phyloP scores from a whole-genome alignment of 2,888 invertebrate species.

The Phyllotreta cruciferae region DNA sequence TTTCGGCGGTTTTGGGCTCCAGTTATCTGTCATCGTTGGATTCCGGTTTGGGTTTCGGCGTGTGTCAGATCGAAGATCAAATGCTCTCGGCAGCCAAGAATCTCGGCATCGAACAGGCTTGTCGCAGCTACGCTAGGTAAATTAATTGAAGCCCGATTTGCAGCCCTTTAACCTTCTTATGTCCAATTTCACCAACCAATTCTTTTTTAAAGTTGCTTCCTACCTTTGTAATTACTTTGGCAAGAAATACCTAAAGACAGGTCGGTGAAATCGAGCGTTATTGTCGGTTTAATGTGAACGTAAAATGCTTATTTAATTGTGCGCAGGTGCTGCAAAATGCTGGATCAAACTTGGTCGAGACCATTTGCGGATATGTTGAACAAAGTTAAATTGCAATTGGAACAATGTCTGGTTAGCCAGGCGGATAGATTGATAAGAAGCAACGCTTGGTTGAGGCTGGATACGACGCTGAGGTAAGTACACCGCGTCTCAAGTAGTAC shows the following conservation, averaged over 20 bases:
- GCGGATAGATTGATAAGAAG: slow-evolving; percentile 71
- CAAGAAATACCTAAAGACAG: no score
- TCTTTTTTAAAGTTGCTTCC: no score
- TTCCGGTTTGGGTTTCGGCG: slow-evolving; percentile 75
- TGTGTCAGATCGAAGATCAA: slow-evolving; percentile 79
- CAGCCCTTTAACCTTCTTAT: no score
- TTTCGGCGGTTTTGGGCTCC: slow-evolving; percentile 73
- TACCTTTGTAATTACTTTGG: no score
- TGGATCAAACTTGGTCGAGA: slow-evolving; percentile 54
- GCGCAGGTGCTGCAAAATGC: slow-evolving; percentile 55
- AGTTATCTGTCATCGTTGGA: slow-evolving; percentile 64
- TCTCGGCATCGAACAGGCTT: slow-evolving; percentile 82
- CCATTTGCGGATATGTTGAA: slow-evolving; percentile 63
- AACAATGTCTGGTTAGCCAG: slow-evolving; percentile 75
- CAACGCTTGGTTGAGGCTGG: slow-evolving; percentile 71
- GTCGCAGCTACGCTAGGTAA: slow-evolving; percentile 71
- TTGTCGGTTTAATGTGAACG: not conserved
- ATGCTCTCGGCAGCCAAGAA: slow-evolving; percentile 80
- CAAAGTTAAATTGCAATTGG: slow-evolving; percentile 71
- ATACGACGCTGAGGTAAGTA: slow-evolving; percentile 54
- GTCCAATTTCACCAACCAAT: no score
- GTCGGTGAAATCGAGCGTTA: no score
- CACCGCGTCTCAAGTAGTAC: no score
- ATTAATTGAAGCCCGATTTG: no score
- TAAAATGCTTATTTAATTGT: not conserved